Conservation (phyloP, 2,888 invertebrate genomes). For the Callosobruchus maculatus region DNA sequence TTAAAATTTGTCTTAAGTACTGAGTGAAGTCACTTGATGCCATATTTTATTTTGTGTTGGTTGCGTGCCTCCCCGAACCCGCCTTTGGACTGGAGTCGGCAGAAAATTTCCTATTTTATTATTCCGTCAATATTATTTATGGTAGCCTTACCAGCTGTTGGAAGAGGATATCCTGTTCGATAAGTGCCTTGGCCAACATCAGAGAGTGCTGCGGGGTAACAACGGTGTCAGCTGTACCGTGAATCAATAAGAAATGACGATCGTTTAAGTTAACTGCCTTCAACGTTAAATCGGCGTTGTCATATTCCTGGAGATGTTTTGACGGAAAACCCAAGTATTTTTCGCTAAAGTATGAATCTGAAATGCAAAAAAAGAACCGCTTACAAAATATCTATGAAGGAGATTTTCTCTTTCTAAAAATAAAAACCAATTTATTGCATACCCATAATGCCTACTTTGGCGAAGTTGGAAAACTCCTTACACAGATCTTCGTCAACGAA, state of each 20-base stretch:
- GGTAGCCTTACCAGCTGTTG: constrained; percentile 67
- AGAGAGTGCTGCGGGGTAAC: constrained; percentile 88
- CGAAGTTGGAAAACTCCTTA: too few species aligned
- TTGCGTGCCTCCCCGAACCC: too few species aligned
- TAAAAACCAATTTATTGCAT: too few species aligned
- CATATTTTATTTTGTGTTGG: too few species aligned
- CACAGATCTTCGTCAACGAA: too few species aligned
- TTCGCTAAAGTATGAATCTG: constrained; percentile 88
- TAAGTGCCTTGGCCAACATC: constrained; percentile 76
- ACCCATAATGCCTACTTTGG: too few species aligned
- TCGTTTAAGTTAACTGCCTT: constrained; percentile 73
- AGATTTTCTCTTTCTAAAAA: too few species aligned
- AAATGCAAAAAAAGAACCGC: not conserved
- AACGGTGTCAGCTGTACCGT: constrained; percentile 81
- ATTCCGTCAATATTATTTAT: not conserved
- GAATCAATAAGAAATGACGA: constrained; percentile 65
- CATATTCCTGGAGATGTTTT: constrained; percentile 67
- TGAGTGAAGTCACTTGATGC: too few species aligned
- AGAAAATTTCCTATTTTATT: not conserved
- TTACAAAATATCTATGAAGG: too few species aligned
- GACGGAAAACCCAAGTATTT: constrained; percentile 75
- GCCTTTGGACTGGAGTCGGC: not conserved
- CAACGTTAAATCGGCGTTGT: constrained; percentile 74
- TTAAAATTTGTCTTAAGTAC: too few species aligned
- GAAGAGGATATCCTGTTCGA: constrained; percentile 77